Evolutionary conservation across 1,140 invertebrate species (phyloP).

Genomic region (Cydia splendana): DNA sequence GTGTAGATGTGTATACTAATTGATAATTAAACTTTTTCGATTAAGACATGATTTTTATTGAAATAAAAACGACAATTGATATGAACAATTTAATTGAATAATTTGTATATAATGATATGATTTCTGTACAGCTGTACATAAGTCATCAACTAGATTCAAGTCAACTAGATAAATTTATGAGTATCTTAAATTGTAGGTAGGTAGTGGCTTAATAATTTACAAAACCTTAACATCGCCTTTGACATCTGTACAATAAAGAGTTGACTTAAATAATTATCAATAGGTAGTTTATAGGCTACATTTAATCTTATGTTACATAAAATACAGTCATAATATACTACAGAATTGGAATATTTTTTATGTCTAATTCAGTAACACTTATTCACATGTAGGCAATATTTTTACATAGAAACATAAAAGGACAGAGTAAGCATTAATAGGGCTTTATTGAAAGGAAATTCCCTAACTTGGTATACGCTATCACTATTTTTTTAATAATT

Average conservation of each 20-base stretch:
- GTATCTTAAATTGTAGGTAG: constrained; percentile 68
- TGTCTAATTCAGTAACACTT: constrained; percentile 42
- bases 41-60: constrained; percentile 25
- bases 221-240: constrained; percentile 60
- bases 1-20: not conserved
- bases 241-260: constrained; percentile 71
- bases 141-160: constrained; percentile 73
- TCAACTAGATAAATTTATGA: constrained; percentile 74
- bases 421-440: constrained; percentile 50
- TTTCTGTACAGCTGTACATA: constrained; percentile 78
- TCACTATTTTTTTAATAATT: constrained; percentile 57
- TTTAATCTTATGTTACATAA: constrained; percentile 65
- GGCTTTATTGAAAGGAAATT: constrained; percentile 51
- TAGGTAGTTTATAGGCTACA: constrained; percentile 41
- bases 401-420: constrained; percentile 48
- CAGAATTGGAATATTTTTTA: constrained; percentile 66
- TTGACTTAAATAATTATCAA: constrained; percentile 54
- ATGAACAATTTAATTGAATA: constrained; percentile 78
- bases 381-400: constrained; percentile 43
- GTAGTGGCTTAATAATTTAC: constrained; percentile 74
- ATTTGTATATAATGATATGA: constrained; percentile 79
- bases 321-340: constrained; percentile 66
- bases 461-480: constrained; percentile 64
- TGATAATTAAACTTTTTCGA: not conserved
- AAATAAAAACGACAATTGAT: constrained; percentile 58